These are phyloP conservation scores for Microplitis demolitor DNA, from an alignment of 1,140 invertebrate genomes.

Conservation along the genomic window DNA sequence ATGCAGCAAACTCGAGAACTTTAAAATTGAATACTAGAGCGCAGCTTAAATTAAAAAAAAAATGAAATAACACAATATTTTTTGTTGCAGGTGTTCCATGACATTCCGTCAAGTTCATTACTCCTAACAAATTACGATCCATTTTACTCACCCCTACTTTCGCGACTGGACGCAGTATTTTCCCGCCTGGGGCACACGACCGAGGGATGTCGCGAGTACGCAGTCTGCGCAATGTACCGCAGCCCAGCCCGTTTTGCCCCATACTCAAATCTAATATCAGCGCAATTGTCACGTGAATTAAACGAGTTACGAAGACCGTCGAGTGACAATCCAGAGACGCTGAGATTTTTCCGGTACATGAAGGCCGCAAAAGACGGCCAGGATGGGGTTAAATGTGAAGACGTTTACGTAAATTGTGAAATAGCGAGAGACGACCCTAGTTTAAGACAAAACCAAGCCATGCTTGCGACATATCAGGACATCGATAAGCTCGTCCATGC, in stretches of 20 bases:
- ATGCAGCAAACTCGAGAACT: too few relatives aligned
- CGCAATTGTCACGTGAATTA: constrained; percentile 81
- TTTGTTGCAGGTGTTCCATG: constrained; percentile 74
- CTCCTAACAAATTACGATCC: constrained; percentile 84
- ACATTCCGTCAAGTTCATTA: constrained; percentile 80
- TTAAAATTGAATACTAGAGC: too few relatives aligned
- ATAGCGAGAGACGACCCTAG: constrained; percentile 64
- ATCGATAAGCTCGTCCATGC: constrained; percentile 85
- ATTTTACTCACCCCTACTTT: constrained; percentile 82
- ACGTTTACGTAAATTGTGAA: constrained; percentile 60
- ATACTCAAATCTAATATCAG: constrained; percentile 85
- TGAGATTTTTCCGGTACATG: constrained; percentile 87
- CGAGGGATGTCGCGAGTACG: constrained; percentile 77
- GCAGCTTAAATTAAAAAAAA: neutral
- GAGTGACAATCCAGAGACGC: constrained; percentile 80
- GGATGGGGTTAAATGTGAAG: constrained; percentile 72
- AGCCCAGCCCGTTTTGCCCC: constrained; percentile 84
- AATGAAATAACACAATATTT: neutral
- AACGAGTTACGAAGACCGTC: constrained; percentile 82
- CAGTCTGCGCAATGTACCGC: constrained; percentile 84
- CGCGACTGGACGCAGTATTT: constrained; percentile 80
- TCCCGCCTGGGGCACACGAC: constrained; percentile 72
- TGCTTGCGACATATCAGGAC: constrained; percentile 83
- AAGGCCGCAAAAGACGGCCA: constrained; percentile 85
- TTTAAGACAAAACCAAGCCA: constrained; percentile 71